phyloP scores from a whole-genome alignment of 2,797 vertebrate species.

The Hippoglossus hippoglossus region DNA sequence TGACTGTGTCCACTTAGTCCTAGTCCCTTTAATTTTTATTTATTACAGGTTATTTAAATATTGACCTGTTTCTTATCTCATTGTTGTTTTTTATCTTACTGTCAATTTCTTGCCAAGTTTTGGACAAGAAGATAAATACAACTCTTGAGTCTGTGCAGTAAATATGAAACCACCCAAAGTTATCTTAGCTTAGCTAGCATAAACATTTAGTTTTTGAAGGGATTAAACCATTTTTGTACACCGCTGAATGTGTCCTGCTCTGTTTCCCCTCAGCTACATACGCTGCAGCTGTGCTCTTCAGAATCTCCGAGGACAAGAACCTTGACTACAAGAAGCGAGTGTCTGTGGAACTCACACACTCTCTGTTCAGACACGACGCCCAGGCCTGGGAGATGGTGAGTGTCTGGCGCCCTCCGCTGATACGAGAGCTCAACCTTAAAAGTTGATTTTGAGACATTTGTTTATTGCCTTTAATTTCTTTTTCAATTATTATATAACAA shows the following conservation, averaged over 20 bases:
- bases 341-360: slow-evolving; percentile 97
- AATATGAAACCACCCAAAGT: no score
- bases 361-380: slow-evolving; percentile 95
- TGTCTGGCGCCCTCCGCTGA: slow-evolving; percentile 27
- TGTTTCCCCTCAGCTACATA: slow-evolving; percentile 89
- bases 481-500: no score
- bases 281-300: slow-evolving; percentile 95
- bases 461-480: neutral
- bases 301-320: slow-evolving; percentile 97
- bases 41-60: no score
- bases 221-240: no score
- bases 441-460: neutral
- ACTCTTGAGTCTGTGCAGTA: no score
- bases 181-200: no score
- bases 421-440: neutral
- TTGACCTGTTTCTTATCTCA: no score
- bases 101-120: no score
- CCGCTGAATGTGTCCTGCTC: slow-evolving; percentile 3
- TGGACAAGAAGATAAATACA: no score
- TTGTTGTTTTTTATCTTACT: no score
- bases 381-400: slow-evolving; percentile 94
- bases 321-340: slow-evolving; percentile 94
- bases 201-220: no score
- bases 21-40: no score
- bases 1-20: neutral